These are phyloP conservation scores for Pyralis farinalis DNA, from an alignment of 2,888 invertebrate species.

Conservation along the genomic window DNA sequence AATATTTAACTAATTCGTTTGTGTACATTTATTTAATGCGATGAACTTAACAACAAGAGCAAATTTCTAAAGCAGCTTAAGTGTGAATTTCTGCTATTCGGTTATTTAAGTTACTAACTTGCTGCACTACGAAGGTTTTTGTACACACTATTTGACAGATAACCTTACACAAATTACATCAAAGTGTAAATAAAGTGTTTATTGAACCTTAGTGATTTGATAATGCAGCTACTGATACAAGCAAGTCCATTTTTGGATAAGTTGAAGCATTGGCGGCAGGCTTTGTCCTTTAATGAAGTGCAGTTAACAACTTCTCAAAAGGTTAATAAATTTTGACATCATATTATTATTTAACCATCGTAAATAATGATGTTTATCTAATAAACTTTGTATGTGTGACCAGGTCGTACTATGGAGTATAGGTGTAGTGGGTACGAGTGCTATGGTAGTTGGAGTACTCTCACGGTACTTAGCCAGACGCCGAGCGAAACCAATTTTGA, in stretches of 20 bases:
- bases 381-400: conserved; percentile 6
- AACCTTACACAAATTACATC: conserved; percentile 29
- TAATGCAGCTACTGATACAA: conserved; percentile 77
- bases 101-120: too few relatives aligned
- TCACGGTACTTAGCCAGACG: conserved; percentile 89
- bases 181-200: conserved; percentile 13
- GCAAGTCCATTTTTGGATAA: conserved; percentile 78
- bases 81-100: too few relatives aligned
- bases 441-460: conserved; percentile 90
- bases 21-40: neutral
- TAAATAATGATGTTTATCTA: too few relatives aligned
- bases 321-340: conserved; percentile 52
- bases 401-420: conserved; percentile 87
- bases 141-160: conserved; percentile 31
- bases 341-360: too few relatives aligned
- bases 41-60: neutral
- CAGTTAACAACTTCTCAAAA: conserved; percentile 85
- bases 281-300: conserved; percentile 67
- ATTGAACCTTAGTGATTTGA: conserved; percentile 3
- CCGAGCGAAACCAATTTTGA: conserved; percentile 83
- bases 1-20: conserved; percentile 3
- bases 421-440: conserved; percentile 85
- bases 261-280: conserved; percentile 74
- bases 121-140: neutral
- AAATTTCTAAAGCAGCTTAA: too few relatives aligned